phyloP scores from a whole-genome alignment of 2,888 invertebrate genomes.

The Pteria penguin region DNA sequence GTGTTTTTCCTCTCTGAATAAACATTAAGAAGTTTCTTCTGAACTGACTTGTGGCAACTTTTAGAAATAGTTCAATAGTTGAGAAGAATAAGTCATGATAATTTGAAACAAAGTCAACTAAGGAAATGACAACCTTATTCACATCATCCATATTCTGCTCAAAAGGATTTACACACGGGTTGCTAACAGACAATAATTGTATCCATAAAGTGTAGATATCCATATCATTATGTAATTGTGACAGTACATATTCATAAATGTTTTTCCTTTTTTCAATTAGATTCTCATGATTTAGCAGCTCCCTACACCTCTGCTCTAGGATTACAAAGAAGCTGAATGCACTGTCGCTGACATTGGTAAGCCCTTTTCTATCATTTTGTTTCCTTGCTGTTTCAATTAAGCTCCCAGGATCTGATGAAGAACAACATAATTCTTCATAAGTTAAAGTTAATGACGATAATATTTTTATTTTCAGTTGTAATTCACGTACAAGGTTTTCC shows the following conservation, averaged over 20 bases:
- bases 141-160: neutral
- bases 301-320: constrained; percentile 6
- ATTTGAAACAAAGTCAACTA: neutral
- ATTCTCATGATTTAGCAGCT: constrained; percentile 9
- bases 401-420: constrained; percentile 15
- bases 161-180: neutral
- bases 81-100: neutral
- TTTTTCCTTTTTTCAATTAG: neutral
- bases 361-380: constrained; percentile 14
- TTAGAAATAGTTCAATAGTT: neutral
- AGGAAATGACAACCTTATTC: neutral
- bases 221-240: neutral
- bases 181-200: neutral
- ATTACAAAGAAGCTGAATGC: constrained; percentile 14
- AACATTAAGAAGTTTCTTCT: neutral
- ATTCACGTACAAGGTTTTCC: neutral
- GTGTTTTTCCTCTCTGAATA: neutral
- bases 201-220: constrained; percentile 10
- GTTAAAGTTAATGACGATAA: constrained; percentile 3
- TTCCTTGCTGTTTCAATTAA: neutral
- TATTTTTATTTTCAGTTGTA: neutral
- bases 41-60: neutral
- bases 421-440: neutral
- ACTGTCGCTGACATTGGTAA: constrained; percentile 11
- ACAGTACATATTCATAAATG: neutral